A percentile compares a stretch with the other conserved stretches of the same genome.
Conservation (phyloP, 2,113 vertebrate genomes). For the Platysteira castanea region DNA sequence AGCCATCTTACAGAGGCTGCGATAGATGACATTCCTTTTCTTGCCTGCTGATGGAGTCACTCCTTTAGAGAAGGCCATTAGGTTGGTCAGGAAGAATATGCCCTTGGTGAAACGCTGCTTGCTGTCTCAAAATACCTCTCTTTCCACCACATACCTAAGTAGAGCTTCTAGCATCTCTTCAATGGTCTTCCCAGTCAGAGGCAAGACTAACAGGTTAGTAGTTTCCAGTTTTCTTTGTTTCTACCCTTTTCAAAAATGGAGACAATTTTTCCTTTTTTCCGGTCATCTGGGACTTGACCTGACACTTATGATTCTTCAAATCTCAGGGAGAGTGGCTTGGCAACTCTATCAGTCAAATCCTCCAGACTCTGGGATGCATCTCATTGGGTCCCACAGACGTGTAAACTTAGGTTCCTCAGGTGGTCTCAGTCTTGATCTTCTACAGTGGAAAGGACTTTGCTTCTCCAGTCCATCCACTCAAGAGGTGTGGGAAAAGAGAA, state of each 20-base stretch:
- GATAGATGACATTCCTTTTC: neutral
- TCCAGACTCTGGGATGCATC: neutral
- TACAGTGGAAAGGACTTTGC: neutral
- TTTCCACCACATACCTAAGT: neutral
- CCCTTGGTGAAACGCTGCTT: neutral
- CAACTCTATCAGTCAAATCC: neutral
- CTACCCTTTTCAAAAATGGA: neutral
- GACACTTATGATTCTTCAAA: neutral
- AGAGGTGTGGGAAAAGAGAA: neutral
- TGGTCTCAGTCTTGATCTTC: neutral
- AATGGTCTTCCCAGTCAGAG: neutral
- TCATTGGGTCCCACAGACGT: neutral
- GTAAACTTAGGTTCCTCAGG: neutral
- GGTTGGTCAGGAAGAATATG: neutral
- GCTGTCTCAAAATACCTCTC: neutral
- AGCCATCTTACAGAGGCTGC: no score
- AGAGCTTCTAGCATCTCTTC: neutral
- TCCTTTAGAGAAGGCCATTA: neutral
- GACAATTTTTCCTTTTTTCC: neutral
- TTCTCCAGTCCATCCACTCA: neutral
- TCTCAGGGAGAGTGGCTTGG: neutral
- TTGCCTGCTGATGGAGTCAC: neutral
- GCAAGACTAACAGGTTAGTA: neutral
- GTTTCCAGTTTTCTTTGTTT: neutral
- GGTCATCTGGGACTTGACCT: neutral